These are phyloP conservation scores for Conus betulinus DNA, from an alignment of 1,140 invertebrate species.

Conservation along the genomic window DNA sequence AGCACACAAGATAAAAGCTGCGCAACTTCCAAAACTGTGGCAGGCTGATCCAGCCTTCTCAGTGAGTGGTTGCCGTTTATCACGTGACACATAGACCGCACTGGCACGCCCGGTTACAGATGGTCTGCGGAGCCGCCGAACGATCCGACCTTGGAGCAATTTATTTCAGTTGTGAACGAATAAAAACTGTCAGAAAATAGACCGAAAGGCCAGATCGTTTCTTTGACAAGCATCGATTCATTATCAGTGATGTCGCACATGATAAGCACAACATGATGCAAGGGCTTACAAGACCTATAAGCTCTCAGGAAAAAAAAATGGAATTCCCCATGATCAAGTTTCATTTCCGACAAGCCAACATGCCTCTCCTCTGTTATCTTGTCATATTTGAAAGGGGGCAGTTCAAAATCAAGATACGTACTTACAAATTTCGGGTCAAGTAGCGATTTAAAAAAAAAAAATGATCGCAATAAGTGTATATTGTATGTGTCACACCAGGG, in stretches of 20 bases:
- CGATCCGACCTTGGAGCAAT: no score
- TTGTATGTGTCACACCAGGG: neutral
- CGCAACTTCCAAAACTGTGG: neutral
- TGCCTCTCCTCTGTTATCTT: neutral
- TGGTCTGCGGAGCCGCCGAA: neutral
- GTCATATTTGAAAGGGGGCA: neutral
- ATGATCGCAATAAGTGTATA: no score
- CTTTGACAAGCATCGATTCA: neutral
- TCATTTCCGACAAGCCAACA: conserved; percentile 6
- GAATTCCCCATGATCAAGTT: conserved; percentile 25
- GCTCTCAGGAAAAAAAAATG: conserved; percentile 4
- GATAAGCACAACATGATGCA: conserved; percentile 18
- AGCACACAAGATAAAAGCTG: neutral
- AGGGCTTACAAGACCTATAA: neutral
- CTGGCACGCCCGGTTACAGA: conserved; percentile 41
- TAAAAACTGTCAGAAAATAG: neutral
- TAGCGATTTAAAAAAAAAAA: no score
- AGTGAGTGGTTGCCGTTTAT: conserved; percentile 45
- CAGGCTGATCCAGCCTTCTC: neutral
- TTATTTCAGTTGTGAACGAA: neutral
- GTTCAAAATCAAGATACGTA: neutral
- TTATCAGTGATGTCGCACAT: conserved; percentile 3
- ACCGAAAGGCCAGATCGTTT: neutral
- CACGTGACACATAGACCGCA: conserved; percentile 44
- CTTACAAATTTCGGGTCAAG: no score